A percentile compares a stretch with the other conserved stretches of the same genome.
Evolutionary conservation across 2,888 invertebrate species (phyloP).

Genomic region (Yponomeuta cagnagella): DNA sequence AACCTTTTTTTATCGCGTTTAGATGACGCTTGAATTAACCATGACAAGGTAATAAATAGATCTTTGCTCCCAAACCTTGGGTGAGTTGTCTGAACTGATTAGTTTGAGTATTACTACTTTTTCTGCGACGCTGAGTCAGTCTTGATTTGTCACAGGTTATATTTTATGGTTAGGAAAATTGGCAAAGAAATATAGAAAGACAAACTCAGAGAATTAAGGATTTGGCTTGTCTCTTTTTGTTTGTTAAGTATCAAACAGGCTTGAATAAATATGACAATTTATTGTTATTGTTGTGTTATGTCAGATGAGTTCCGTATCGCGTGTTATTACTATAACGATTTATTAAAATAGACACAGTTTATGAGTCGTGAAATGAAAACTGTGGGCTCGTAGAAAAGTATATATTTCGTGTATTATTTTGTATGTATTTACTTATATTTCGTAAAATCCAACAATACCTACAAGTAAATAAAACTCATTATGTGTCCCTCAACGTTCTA

Average conservation of each 20-base stretch:
- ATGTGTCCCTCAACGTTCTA: neutral
- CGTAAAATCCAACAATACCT: too few relatives aligned
- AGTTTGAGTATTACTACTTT: neutral
- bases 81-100: neutral
- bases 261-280: too few relatives aligned
- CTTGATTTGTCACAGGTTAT: neutral
- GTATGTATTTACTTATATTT: too few relatives aligned
- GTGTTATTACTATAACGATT: too few relatives aligned
- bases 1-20: neutral
- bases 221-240: neutral
- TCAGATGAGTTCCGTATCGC: too few relatives aligned
- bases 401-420: too few relatives aligned
- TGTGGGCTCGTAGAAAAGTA: too few relatives aligned
- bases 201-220: neutral
- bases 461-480: too few relatives aligned
- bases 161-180: neutral
- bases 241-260: too few relatives aligned
- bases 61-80: slow-evolving; percentile 7
- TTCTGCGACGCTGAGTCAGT: neutral
- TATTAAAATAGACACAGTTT: too few relatives aligned
- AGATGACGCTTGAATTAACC: neutral
- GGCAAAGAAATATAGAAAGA: neutral
- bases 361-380: too few relatives aligned
- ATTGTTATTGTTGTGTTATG: too few relatives aligned
- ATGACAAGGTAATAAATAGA: slow-evolving; percentile 6